Conservation (phyloP, 2,888 invertebrate species). For the Caenorhabditis sp. region DNA sequence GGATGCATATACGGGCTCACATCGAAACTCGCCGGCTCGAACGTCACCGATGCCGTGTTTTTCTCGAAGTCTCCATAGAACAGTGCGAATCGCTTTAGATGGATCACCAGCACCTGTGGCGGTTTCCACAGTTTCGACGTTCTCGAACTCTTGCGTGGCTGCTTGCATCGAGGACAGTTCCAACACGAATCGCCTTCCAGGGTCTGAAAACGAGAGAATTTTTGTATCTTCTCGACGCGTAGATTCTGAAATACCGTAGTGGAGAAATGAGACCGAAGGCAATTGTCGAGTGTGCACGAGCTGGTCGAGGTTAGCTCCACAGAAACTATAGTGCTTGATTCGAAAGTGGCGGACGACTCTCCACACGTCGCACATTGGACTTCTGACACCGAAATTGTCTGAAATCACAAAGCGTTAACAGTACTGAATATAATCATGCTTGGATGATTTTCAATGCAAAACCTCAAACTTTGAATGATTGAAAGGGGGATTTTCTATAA, state of each 20-base stretch:
- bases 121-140: constrained; percentile 77
- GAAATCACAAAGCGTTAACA: too few species aligned
- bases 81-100: constrained; percentile 79
- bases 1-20: constrained; percentile 73
- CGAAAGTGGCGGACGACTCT: constrained; percentile 77
- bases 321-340: constrained; percentile 68
- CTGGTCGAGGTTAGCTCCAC: constrained; percentile 55
- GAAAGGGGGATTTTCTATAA: constrained; percentile 23
- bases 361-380: constrained; percentile 73
- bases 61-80: constrained; percentile 76
- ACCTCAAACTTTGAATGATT: too few species aligned
- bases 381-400: constrained; percentile 77
- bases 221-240: too few species aligned
- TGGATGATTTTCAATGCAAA: too few species aligned
- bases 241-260: constrained; percentile 64
- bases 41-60: constrained; percentile 76
- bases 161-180: constrained; percentile 80
- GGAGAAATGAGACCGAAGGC: constrained; percentile 69
- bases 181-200: constrained; percentile 76
- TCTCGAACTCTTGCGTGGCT: constrained; percentile 66
- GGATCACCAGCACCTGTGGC: constrained; percentile 77
- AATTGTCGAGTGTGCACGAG: constrained; percentile 61
- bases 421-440: too few species aligned
- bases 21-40: constrained; percentile 72
- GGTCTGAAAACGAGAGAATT: constrained; percentile 48